Percentiles rank a stretch among this genome's conserved stretches.
These are phyloP conservation scores for Coelogynopora nodosa DNA, from an alignment of 2,888 invertebrate species.

Conservation along the genomic window DNA sequence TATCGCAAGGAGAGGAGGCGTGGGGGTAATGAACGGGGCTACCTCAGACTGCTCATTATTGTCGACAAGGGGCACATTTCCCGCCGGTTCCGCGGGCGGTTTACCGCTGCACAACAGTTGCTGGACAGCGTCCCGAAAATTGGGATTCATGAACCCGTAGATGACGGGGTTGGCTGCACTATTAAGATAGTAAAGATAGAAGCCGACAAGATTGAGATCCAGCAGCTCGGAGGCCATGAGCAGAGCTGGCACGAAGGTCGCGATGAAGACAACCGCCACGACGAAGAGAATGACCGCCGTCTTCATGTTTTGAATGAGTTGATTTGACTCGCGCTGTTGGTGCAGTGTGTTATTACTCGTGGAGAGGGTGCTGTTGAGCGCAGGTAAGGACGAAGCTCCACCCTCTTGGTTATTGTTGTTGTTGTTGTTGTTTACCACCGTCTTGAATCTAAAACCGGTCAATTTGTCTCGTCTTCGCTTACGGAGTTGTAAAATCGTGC, in stretches of 20 bases:
- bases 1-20: too few species aligned
- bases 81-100: too few species aligned
- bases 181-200: slow-evolving; percentile 60
- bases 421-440: not conserved
- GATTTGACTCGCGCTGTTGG: slow-evolving; percentile 44
- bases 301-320: slow-evolving; percentile 54
- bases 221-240: slow-evolving; percentile 53
- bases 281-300: slow-evolving; percentile 60
- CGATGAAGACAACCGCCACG: slow-evolving; percentile 57
- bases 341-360: not conserved
- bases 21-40: too few species aligned
- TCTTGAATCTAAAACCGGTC: not conserved
- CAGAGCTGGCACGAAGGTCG: slow-evolving; percentile 57
- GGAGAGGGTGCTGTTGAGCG: not conserved
- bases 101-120: not conserved
- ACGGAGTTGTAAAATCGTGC: not conserved
- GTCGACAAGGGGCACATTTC: too few species aligned
- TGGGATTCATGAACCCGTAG: slow-evolving; percentile 61
- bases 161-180: slow-evolving; percentile 61
- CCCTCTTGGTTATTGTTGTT: too few species aligned
- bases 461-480: not conserved
- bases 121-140: slow-evolving; percentile 55
- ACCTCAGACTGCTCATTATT: too few species aligned
- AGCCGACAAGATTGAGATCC: slow-evolving; percentile 53
- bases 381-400: not conserved